These are phyloP conservation scores for Cylloceria caligata DNA, from an alignment of 2,888 invertebrate species.

Conservation along the genomic window DNA sequence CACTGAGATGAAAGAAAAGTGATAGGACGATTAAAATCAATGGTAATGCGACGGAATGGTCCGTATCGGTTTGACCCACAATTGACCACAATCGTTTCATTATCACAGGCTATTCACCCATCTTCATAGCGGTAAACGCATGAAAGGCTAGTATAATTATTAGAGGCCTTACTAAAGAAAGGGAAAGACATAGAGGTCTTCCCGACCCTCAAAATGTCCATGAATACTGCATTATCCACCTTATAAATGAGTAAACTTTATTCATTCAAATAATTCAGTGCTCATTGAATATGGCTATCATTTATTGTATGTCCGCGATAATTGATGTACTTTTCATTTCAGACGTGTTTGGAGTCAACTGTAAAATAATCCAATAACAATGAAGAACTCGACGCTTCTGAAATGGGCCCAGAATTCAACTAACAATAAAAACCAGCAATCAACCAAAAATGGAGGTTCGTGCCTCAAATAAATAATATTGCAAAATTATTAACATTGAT, in stretches of 20 bases:
- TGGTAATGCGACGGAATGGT: constrained; percentile 53
- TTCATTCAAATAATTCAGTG: constrained; percentile 55
- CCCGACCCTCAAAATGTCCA: constrained; percentile 23
- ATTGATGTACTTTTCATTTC: constrained; percentile 55
- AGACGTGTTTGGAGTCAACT: constrained; percentile 48
- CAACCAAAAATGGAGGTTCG: constrained; percentile 82
- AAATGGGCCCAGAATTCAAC: constrained; percentile 87
- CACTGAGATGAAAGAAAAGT: constrained; percentile 48
- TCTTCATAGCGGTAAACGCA: constrained; percentile 54
- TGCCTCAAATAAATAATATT: constrained; percentile 23
- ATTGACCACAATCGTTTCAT: constrained; percentile 69
- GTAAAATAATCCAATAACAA: constrained; percentile 75
- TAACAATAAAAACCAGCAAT: constrained; percentile 83
- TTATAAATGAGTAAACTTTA: constrained; percentile 67
- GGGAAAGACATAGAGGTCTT: constrained; percentile 24
- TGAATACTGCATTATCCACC: constrained; percentile 46
- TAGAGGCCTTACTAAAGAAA: constrained; percentile 54
- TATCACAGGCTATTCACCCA: constrained; percentile 67
- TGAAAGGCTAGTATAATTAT: constrained; percentile 63
- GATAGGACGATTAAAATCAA: constrained; percentile 60
- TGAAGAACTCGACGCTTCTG: constrained; percentile 86
- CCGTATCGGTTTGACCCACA: constrained; percentile 70
- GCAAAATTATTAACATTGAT: neutral
- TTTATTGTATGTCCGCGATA: neutral
- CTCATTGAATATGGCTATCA: constrained; percentile 41